Base-by-base conservation (phyloP, 2,113 vertebrate genomes). In the Thinocorus orbignyianus region DNA sequence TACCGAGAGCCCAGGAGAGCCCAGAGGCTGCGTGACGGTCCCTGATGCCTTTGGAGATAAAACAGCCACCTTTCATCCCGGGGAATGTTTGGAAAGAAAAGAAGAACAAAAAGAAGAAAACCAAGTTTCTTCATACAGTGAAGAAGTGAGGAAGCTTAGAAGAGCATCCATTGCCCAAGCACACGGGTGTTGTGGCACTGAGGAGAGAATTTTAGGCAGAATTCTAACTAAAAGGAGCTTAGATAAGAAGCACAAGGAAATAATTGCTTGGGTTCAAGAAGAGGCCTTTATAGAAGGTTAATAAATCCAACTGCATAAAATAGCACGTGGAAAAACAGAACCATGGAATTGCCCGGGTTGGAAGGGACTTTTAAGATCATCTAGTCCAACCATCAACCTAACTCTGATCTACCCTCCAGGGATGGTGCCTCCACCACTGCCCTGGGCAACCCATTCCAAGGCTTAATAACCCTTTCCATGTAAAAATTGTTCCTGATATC, bases 101-200 rank as follows among this genome's bases (percentile, higher is more conserved):
- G 7, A 17, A 39, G 65, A 57, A 39, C 1, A 20, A 57, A 57
- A 60, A 35, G 6, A 7, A 52, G 25, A 73, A 52, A 7, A 5
- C 0, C 26, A 55, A 42, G 11, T 73, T 84, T 78, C 60, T 61
- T 61, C 25, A 19, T 58, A 37, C 7, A 81, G 7, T 60, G 52
- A 61, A 61, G 46, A 69, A 71, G 13, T 5, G 60, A 14, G n/a
- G 52, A 86, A 94, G 23, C 46, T 81, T 28, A 58, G 26, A 83
- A 77, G 12, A 81, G 46, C 9, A 13, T 44, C 11, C 15, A 6
- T 35, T 81, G 57, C 31, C 16, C 64, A 62, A 65, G 10, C 33
- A 51, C 28, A 13, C 1, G 4, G 16, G 28, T 71, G 35, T 72
- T 11, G 52, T 0, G 2, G 11, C 9, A 0, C 3, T 42, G 25